Conservation (phyloP, 2,888 invertebrate genomes). For the Lampropteryx suffumata region DNA sequence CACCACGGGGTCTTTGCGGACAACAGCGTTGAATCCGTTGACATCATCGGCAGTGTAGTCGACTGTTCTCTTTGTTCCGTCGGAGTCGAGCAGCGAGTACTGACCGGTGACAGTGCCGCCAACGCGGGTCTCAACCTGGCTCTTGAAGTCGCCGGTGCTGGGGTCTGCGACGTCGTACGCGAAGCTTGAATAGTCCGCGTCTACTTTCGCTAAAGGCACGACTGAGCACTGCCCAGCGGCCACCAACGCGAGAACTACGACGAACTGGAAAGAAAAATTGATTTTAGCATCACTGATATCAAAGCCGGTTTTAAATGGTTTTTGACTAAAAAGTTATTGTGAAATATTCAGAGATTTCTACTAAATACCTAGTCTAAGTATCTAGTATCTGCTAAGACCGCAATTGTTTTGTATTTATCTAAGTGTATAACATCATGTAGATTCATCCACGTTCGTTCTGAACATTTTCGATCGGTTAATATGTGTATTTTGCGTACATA, state of each 20-base stretch:
- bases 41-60: slow-evolving; percentile 82
- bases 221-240: slow-evolving; percentile 70
- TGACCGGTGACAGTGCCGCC: slow-evolving; percentile 80
- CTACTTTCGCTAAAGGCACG: slow-evolving; percentile 79
- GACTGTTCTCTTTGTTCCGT: slow-evolving; percentile 81
- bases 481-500: no score
- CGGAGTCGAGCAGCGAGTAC: slow-evolving; percentile 80
- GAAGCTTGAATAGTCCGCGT: slow-evolving; percentile 77
- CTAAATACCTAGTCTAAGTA: no score
- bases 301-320: no score
- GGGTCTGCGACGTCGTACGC: slow-evolving; percentile 83
- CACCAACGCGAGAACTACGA: slow-evolving; percentile 70
- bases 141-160: slow-evolving; percentile 82
- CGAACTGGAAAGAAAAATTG: slow-evolving; percentile 56
- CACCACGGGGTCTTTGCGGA: slow-evolving; percentile 71
- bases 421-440: no score
- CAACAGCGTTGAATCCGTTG: slow-evolving; percentile 83
- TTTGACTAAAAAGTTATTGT: no score
- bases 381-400: no score
- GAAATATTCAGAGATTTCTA: no score
- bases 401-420: no score
- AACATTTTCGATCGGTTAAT: no score
- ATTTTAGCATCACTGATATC: not conserved
- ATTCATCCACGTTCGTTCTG: no score
- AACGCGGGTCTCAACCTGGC: slow-evolving; percentile 79